Conservation (phyloP, 2,888 invertebrate genomes). For the Chirona hameri region DNA sequence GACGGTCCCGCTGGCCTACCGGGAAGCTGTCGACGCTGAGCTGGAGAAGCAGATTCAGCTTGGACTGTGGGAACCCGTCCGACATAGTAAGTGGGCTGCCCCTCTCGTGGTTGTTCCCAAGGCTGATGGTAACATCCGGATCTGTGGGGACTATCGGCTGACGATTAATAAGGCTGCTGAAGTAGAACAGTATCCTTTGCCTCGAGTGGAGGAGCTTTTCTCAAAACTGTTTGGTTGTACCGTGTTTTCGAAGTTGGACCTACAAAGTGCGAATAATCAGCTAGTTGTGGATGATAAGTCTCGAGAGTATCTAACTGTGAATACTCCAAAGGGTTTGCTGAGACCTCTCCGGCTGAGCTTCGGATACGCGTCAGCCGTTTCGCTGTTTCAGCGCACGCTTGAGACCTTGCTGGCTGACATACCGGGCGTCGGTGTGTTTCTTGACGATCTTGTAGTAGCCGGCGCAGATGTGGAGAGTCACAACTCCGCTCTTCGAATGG, state of each 20-base stretch:
- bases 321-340: neutral
- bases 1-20: neutral
- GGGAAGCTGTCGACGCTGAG: neutral
- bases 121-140: neutral
- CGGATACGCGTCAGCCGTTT: neutral
- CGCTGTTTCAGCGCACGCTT: neutral
- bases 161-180: neutral
- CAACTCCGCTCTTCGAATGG: neutral
- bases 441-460: neutral
- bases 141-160: neutral
- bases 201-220: neutral
- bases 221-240: neutral
- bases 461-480: neutral
- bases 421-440: neutral
- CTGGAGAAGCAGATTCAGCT: neutral
- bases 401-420: neutral
- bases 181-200: neutral
- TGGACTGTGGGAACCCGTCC: neutral
- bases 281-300: neutral
- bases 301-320: neutral
- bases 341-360: neutral
- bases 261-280: neutral
- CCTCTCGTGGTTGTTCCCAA: neutral
- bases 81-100: neutral
- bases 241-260: neutral